Conservation (phyloP, 2,888 invertebrate genomes). For the Druceiella hillmani region DNA sequence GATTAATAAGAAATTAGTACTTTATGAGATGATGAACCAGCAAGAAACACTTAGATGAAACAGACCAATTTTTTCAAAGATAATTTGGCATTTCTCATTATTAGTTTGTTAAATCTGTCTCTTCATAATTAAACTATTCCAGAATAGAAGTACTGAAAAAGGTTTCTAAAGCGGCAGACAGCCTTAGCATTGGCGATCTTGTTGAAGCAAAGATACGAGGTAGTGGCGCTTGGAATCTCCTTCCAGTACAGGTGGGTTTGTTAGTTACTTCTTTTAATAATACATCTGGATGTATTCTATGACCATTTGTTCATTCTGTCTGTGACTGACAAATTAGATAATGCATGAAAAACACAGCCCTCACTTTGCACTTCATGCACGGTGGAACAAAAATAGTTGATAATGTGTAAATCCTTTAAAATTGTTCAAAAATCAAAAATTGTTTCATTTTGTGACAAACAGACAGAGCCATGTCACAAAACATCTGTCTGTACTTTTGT, state of each 20-base stretch:
- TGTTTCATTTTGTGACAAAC: too few species aligned
- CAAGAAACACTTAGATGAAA: too few species aligned
- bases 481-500: too few species aligned
- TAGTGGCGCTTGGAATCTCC: conserved; percentile 78
- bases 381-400: background rate
- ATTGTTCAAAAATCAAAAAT: background rate
- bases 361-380: background rate
- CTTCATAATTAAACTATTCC: too few species aligned
- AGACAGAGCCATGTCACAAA: too few species aligned
- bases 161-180: conserved; percentile 77
- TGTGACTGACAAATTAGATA: background rate
- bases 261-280: background rate
- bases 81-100: too few species aligned
- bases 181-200: conserved; percentile 80
- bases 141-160: conserved; percentile 60
- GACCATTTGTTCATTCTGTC: background rate
- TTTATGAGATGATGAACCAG: too few species aligned
- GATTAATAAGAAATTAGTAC: too few species aligned
- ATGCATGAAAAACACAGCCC: too few species aligned
- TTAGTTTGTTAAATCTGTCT: too few species aligned
- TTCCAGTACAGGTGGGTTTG: conserved; percentile 59
- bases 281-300: background rate
- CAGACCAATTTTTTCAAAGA: too few species aligned
- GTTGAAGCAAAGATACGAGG: conserved; percentile 78
- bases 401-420: background rate